A percentile compares a stretch with the other conserved stretches of the same genome.
Conservation (phyloP, 1,140 invertebrate genomes). For the Aphelenchoides fujianensis region DNA sequence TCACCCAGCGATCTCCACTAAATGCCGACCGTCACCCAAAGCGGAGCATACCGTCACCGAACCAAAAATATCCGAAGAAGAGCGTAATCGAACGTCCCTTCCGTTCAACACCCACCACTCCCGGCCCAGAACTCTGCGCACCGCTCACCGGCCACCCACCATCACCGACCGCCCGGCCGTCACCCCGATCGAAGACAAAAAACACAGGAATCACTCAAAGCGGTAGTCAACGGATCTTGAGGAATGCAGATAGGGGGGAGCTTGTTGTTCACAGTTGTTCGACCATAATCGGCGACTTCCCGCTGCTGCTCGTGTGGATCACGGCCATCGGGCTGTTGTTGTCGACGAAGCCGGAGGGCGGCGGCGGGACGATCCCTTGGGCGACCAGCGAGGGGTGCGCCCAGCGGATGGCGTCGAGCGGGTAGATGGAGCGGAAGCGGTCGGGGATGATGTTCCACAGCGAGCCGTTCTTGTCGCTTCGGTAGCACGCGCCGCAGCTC, state of each 20-base stretch:
- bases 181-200: background rate
- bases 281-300: constrained; percentile 4
- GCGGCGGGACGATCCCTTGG: constrained; percentile 17
- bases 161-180: background rate
- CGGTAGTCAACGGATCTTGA: too few species aligned
- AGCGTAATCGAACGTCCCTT: too few species aligned
- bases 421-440: constrained; percentile 22
- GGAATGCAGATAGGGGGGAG: background rate
- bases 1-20: too few species aligned
- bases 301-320: constrained; percentile 6
- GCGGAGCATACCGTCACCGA: too few species aligned
- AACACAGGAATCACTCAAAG: too few species aligned
- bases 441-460: constrained; percentile 13
- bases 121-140: too few species aligned
- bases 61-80: too few species aligned
- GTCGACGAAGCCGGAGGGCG: background rate
- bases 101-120: too few species aligned
- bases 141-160: too few species aligned
- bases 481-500: constrained; percentile 17
- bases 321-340: constrained; percentile 14
- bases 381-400: background rate
- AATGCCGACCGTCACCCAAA: too few species aligned
- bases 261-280: constrained; percentile 18
- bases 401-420: constrained; percentile 11
- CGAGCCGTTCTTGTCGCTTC: constrained; percentile 17